A percentile compares a stretch with the other conserved stretches of the same genome.
These are phyloP conservation scores for Phocoena sinus DNA, from an alignment of 2,113 vertebrate species.

Conservation along the genomic window DNA sequence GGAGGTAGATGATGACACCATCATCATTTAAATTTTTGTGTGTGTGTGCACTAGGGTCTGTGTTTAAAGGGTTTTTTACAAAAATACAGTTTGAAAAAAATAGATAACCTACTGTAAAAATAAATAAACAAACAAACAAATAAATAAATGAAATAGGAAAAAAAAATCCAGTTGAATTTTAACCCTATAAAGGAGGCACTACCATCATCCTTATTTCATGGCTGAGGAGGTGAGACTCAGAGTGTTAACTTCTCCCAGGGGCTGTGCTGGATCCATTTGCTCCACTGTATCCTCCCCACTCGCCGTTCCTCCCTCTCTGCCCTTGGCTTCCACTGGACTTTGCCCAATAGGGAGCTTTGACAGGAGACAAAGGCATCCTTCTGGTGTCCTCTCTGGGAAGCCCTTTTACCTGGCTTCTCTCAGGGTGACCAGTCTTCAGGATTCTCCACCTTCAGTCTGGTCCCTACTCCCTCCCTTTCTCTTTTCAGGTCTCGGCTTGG, in stretches of 20 bases:
- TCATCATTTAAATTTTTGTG: neutral
- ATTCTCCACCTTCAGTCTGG: no score
- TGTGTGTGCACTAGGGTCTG: neutral
- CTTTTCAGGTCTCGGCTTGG: neutral
- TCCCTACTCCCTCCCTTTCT: accelerated
- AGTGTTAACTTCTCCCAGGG: accelerated
- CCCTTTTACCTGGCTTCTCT: neutral
- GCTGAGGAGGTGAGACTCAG: neutral
- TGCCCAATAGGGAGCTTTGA: neutral
- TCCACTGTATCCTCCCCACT: accelerated
- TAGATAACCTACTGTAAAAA: no score
- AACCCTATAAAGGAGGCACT: accelerated
- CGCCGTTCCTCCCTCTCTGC: neutral
- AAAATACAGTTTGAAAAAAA: no score
- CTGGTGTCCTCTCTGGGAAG: neutral
- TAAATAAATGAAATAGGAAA: no score
- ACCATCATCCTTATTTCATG: no score
- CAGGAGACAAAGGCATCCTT: neutral
- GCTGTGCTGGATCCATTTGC: no score
- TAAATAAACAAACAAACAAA: no score
- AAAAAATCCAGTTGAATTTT: neutral
- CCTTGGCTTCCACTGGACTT: neutral
- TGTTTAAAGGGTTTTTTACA: neutral
- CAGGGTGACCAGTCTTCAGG: neutral
- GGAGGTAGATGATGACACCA: neutral